Conservation (phyloP, 1,140 invertebrate genomes). For the Pectinophora gossypiella region DNA sequence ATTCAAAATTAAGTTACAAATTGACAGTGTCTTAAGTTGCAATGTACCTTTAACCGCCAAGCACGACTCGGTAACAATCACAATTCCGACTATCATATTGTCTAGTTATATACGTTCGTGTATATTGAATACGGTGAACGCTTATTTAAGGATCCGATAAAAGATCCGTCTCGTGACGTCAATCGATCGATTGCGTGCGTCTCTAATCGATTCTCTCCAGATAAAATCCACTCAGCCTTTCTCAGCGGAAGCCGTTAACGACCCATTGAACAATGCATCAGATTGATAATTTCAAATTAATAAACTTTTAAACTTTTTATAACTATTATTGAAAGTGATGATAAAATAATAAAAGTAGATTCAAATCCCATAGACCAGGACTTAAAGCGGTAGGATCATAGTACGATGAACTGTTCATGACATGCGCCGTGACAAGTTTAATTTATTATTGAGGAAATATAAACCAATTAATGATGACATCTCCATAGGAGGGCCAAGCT, state of each 20-base stretch:
- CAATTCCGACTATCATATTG: too few relatives aligned
- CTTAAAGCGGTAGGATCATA: too few relatives aligned
- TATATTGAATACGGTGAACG: too few relatives aligned
- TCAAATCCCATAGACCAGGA: too few relatives aligned
- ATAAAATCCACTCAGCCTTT: constrained; percentile 1
- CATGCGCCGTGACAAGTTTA: too few relatives aligned
- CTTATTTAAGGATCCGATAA: constrained; percentile 1
- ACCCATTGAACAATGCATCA: constrained; percentile 9
- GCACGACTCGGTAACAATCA: too few relatives aligned
- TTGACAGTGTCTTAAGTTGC: too few relatives aligned
- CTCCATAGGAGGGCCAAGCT: neutral
- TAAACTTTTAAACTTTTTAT: neutral
- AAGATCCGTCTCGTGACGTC: neutral
- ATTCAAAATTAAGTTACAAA: too few relatives aligned
- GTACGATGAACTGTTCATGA: too few relatives aligned
- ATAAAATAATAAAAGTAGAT: constrained; percentile 1
- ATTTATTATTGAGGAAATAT: neutral
- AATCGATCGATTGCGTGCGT: neutral
- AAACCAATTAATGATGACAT: neutral
- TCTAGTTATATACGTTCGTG: too few relatives aligned
- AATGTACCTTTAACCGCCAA: too few relatives aligned
- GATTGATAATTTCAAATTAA: neutral
- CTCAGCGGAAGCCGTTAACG: constrained; percentile 6
- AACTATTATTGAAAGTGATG: neutral
- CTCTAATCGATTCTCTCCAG: neutral